These are phyloP conservation scores for Galaxias olidus DNA, from an alignment of 2,797 vertebrate species.

Conservation along the genomic window DNA sequence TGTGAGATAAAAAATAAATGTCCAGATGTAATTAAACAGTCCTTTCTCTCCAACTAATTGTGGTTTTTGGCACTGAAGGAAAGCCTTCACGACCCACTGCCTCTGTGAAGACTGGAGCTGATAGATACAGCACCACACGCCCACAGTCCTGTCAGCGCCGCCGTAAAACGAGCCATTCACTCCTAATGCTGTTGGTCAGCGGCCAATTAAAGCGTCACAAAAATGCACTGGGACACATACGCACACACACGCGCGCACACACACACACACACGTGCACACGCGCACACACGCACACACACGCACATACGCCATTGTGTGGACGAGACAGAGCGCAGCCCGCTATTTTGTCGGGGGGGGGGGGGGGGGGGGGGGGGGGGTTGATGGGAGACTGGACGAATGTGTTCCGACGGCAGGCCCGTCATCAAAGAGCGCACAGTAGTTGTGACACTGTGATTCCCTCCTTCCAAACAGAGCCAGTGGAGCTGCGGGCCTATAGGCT, in stretches of 20 bases:
- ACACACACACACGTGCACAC: too few species aligned
- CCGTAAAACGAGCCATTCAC: neutral
- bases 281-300: neutral
- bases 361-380: neutral
- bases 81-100: neutral
- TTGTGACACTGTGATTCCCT: neutral
- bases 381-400: neutral
- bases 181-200: conserved; percentile 6
- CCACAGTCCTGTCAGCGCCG: neutral
- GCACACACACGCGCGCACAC: conserved; percentile 2
- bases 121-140: neutral
- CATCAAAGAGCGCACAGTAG: neutral
- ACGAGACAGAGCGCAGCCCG: too few species aligned
- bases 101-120: conserved; percentile 1
- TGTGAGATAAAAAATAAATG: conserved; percentile 18
- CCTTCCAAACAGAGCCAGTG: conserved; percentile 24
- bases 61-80: conserved; percentile 17
- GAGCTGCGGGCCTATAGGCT: conserved; percentile 33
- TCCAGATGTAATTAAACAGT: conserved; percentile 22
- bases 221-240: conserved; percentile 2
- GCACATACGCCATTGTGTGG: too few species aligned
- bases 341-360: neutral
- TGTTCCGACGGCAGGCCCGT: too few species aligned
- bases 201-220: conserved; percentile 21
- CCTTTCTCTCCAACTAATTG: conserved; percentile 26